These are phyloP conservation scores for Scaptomyza pallida DNA, from an alignment of 1,140 invertebrate species.

Conservation along the genomic window DNA sequence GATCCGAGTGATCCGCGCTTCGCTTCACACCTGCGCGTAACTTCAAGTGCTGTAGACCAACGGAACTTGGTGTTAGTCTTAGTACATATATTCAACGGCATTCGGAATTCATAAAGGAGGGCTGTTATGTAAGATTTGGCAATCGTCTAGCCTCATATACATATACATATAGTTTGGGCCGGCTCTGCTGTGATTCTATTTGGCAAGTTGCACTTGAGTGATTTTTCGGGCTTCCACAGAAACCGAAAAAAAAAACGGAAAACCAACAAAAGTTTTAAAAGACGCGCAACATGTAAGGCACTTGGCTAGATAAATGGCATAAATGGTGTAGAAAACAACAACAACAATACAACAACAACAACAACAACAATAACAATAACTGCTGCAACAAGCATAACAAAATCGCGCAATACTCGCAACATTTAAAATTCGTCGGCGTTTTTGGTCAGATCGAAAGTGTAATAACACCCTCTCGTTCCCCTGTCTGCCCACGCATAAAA, in stretches of 20 bases:
- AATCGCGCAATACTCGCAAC: slow-evolving; percentile 66
- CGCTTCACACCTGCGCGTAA: slow-evolving; percentile 72
- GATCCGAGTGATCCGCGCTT: slow-evolving; percentile 70
- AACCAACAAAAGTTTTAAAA: slow-evolving; percentile 65
- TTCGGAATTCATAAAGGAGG: slow-evolving; percentile 43
- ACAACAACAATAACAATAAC: slow-evolving; percentile 39
- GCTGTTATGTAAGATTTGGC: slow-evolving; percentile 77
- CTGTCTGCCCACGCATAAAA: not conserved
- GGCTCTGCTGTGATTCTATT: slow-evolving; percentile 69
- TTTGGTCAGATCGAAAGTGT: slow-evolving; percentile 62
- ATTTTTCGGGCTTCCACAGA: slow-evolving; percentile 78
- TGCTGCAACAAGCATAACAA: slow-evolving; percentile 44
- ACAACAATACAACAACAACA: slow-evolving; percentile 28
- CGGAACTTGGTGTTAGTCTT: not conserved
- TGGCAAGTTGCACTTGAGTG: slow-evolving; percentile 82
- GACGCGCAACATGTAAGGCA: slow-evolving; percentile 75
- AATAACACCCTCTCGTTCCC: slow-evolving; percentile 18
- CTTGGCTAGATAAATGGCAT: slow-evolving; percentile 63
- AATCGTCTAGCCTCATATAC: slow-evolving; percentile 40
- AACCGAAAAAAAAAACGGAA: slow-evolving; percentile 68
- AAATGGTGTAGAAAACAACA: slow-evolving; percentile 72
- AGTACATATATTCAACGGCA: not conserved
- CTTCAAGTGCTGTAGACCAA: slow-evolving; percentile 58
- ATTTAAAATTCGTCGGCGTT: slow-evolving; percentile 35
- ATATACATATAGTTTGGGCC: slow-evolving; percentile 43